Percentiles rank a stretch among this genome's conserved stretches.
phyloP scores from a whole-genome alignment of 1,140 invertebrate species.

The Lerema accius region DNA sequence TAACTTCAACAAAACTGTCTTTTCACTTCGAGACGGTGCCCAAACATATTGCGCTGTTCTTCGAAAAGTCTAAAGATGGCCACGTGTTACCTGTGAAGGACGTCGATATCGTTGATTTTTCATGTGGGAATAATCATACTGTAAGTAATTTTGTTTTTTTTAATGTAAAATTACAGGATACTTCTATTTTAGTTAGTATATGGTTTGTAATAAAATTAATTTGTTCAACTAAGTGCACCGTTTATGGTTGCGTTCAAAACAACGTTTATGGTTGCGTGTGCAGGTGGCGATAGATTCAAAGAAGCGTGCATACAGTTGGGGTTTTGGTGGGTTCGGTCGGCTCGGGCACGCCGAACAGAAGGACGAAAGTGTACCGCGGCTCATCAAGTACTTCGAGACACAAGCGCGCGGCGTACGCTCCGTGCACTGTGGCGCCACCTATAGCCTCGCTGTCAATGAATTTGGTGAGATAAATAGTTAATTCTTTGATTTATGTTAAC shows the following conservation, averaged over 20 bases:
- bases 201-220: too few species aligned
- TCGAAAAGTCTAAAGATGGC: constrained; percentile 94
- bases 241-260: too few species aligned
- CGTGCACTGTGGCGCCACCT: constrained; percentile 93
- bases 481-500: too few species aligned
- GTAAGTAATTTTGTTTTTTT: constrained; percentile 78
- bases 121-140: constrained; percentile 95
- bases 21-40: constrained; percentile 93
- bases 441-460: constrained; percentile 92
- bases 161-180: too few species aligned
- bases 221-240: too few species aligned
- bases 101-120: constrained; percentile 94
- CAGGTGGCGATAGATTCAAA: constrained; percentile 93
- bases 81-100: constrained; percentile 92
- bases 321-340: constrained; percentile 96
- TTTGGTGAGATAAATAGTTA: constrained; percentile 85
- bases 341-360: constrained; percentile 95
- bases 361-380: constrained; percentile 94
- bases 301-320: constrained; percentile 95
- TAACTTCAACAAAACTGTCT: constrained; percentile 93
- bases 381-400: constrained; percentile 95
- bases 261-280: too few species aligned
- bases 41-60: constrained; percentile 92
- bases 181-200: too few species aligned
- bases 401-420: constrained; percentile 91